Conservation (phyloP, 2,888 invertebrate species). For the Oxyteleia sp. region DNA sequence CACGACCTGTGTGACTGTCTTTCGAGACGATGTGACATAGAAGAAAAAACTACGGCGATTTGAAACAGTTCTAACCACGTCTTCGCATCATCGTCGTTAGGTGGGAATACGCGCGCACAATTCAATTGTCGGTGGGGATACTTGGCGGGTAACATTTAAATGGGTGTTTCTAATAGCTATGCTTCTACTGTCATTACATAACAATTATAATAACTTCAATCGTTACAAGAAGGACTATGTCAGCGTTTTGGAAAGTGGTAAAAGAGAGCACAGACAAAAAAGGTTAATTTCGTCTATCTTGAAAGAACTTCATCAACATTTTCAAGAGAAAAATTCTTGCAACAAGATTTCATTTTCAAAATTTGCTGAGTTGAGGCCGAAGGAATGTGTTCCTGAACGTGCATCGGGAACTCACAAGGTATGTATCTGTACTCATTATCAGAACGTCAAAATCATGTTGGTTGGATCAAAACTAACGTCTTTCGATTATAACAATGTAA, state of each 20-base stretch:
- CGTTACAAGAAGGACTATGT: neutral
- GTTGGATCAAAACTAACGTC: slow-evolving; percentile 29
- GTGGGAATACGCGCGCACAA: too few relatives aligned
- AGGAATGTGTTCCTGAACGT: slow-evolving; percentile 38
- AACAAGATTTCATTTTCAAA: slow-evolving; percentile 11
- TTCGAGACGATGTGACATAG: too few relatives aligned
- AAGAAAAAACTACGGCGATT: too few relatives aligned
- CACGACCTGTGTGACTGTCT: too few relatives aligned
- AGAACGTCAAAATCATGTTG: slow-evolving; percentile 22
- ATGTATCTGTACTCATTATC: slow-evolving; percentile 26
- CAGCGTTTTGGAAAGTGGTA: neutral
- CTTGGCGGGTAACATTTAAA: too few relatives aligned
- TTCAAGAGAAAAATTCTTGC: slow-evolving; percentile 25
- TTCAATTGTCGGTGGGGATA: too few relatives aligned
- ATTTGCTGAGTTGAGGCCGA: too few relatives aligned
- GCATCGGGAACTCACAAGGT: slow-evolving; percentile 10
- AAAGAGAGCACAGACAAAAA: slow-evolving; percentile 32
- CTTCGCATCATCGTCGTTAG: too few relatives aligned
- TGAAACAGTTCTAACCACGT: too few relatives aligned
- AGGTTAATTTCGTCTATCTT: slow-evolving; percentile 23
- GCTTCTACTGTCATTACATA: too few relatives aligned
- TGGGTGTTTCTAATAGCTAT: too few relatives aligned
- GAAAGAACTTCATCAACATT: slow-evolving; percentile 13
- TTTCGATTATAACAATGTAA: slow-evolving; percentile 28
- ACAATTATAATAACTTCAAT: too few relatives aligned